A percentile compares a stretch with the other conserved stretches of the same genome.
phyloP scores from a whole-genome alignment of 2,888 invertebrate genomes.

The Pristionchus exspectatus region DNA sequence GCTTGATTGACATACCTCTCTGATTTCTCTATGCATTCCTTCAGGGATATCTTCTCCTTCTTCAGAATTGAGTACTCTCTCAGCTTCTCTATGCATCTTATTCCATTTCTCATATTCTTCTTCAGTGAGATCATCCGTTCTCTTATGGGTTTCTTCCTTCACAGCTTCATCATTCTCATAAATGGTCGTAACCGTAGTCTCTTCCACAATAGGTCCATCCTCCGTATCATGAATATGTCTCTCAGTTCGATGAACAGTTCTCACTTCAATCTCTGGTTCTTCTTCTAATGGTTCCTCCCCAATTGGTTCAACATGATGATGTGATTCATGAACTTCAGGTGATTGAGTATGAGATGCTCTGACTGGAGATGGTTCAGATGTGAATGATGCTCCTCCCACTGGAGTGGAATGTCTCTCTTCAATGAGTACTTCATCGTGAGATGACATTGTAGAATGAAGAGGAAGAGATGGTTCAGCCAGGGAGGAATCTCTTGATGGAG shows the following conservation, averaged over 20 bases:
- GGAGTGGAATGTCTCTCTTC: constrained; percentile 46
- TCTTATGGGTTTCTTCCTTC: constrained; percentile 62
- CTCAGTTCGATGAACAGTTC: constrained; percentile 73
- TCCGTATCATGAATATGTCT: constrained; percentile 75
- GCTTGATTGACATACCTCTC: constrained; percentile 22
- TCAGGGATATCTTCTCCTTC: constrained; percentile 42
- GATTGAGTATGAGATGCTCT: not conserved
- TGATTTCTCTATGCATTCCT: constrained; percentile 28
- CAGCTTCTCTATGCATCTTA: constrained; percentile 52
- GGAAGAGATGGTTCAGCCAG: constrained; percentile 36
- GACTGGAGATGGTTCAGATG: constrained; percentile 21
- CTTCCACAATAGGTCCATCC: constrained; percentile 76
- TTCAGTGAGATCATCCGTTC: constrained; percentile 39
- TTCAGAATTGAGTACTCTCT: constrained; percentile 33
- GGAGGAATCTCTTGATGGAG: constrained; percentile 10
- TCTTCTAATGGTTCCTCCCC: constrained; percentile 7
- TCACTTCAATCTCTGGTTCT: constrained; percentile 44
- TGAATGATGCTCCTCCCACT: not conserved
- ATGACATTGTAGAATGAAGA: constrained; percentile 17
- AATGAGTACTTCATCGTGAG: constrained; percentile 28
- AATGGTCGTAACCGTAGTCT: constrained; percentile 73
- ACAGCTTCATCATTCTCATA: constrained; percentile 72
- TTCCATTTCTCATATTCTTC: constrained; percentile 54
- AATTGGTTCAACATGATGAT: constrained; percentile 14
- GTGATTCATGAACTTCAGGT: constrained; percentile 36